Conservation (phyloP, 2,888 invertebrate genomes). For the Troilus luridus region DNA sequence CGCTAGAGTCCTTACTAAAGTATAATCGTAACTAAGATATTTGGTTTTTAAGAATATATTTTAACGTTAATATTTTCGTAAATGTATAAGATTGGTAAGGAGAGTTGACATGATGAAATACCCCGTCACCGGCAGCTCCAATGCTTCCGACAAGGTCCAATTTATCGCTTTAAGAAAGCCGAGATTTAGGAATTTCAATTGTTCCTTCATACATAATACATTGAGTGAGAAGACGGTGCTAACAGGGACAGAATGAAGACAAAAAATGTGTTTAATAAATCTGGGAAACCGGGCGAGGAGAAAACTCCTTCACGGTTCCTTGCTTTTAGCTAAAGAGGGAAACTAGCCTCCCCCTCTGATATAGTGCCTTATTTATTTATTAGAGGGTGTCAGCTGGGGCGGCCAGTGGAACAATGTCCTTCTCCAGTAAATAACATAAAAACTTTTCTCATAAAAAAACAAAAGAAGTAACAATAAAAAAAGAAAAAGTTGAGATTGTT, state of each 20-base stretch:
- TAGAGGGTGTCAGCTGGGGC: background rate
- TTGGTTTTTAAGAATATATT: no score
- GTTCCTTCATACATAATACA: constrained; percentile 48
- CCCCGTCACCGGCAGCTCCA: background rate
- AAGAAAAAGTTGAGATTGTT: no score
- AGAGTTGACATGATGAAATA: background rate
- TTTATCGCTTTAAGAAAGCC: constrained; percentile 18
- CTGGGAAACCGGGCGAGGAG: background rate
- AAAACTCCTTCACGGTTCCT: constrained; percentile 30
- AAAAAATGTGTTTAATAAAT: constrained; percentile 31
- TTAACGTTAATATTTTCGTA: no score
- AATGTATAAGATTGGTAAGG: background rate
- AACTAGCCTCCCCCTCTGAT: background rate
- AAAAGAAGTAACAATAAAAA: no score
- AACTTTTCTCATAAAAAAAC: background rate
- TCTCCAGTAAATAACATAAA: background rate
- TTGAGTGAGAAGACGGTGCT: background rate
- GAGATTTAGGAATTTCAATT: constrained; percentile 23
- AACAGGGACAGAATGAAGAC: constrained; percentile 14
- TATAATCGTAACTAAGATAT: no score
- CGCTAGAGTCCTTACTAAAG: no score
- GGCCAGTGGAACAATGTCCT: background rate
- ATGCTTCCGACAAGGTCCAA: background rate
- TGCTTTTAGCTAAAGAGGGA: constrained; percentile 28
- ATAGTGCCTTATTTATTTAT: constrained; percentile 24